These are phyloP conservation scores for Hymenopus coronatus DNA, from an alignment of 2,888 invertebrate species.

Conservation along the genomic window DNA sequence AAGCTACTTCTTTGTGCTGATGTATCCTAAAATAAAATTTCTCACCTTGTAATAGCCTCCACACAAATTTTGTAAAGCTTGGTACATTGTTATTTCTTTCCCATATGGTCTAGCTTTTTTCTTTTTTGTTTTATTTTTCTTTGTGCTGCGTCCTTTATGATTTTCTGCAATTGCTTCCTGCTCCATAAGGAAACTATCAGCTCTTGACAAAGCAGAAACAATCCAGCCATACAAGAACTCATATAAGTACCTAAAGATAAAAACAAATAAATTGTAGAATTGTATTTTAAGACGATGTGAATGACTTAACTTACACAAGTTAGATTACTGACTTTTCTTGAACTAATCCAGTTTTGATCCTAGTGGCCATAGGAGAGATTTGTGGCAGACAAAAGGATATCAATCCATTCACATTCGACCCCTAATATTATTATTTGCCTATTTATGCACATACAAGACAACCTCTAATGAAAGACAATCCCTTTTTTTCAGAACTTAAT, in stretches of 20 bases:
- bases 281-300: neutral
- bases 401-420: no score
- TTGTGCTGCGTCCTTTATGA: constrained; percentile 52
- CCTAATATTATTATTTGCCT: no score
- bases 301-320: no score
- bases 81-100: constrained; percentile 81
- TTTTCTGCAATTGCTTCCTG: constrained; percentile 62
- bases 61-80: constrained; percentile 90
- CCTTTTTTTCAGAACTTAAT: no score
- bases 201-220: constrained; percentile 84
- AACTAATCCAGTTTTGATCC: no score
- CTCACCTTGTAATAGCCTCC: constrained; percentile 90
- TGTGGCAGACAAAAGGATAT: no score
- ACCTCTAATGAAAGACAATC: no score
- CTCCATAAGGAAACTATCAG: constrained; percentile 78
- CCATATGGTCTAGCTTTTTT: constrained; percentile 70
- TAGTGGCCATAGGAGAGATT: no score
- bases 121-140: constrained; percentile 54
- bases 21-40: neutral
- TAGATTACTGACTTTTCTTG: no score
- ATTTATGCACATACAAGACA: no score
- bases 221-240: constrained; percentile 94
- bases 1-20: neutral
- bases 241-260: constrained; percentile 73
- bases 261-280: neutral